Base-by-base conservation (phyloP, 2,113 vertebrate genomes). In the Scalopus aquaticus region DNA sequence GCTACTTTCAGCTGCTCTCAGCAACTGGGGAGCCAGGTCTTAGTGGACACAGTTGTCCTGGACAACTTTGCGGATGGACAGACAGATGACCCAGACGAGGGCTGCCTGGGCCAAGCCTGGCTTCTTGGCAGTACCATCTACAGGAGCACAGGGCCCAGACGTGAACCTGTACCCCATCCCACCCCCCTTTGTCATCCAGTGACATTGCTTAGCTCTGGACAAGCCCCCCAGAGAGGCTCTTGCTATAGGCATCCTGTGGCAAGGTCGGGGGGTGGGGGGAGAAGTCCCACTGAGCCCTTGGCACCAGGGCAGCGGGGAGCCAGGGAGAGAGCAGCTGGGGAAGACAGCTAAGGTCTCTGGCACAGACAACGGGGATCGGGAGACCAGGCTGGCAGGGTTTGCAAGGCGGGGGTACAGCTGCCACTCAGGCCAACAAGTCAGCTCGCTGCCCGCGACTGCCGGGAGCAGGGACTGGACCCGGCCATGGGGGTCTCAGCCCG, bases 121-220 rank as follows among this genome's bases (percentile, higher is more conserved):
- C 24, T 32, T 24, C 64, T 0, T 1, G 20, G 32, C 3, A 4
- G 26, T 7, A 37, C 73, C 46, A 0, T 30, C 46, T 0, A 24
- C 5, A 1, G 10, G 1, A 2, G 7, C 42, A n/a, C 5, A 67
- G 60, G 15, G 0, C 28, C 24, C 1, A 0, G 0, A 4, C 13
- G 24, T 39, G 6, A 2, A 2, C 20, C 20, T 56, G 28, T 22
- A 19, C 30, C 16, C 11, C 1, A 46, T 9, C 30, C 11, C 64
- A 69, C 3, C 28, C 7, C 26, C 24, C 39, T 37, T 2, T 42
- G 37, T 22, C 32, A 42, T 74, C 67, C 10, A 16, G 8, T 5
- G 16, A n/a, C 54, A 82, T 9, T 54, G 22, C 30, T 76, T 22
- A 60, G 82, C 30, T 56, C 51, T 72, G 62, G 77, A 44, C 12